phyloP scores from a whole-genome alignment of 2,113 vertebrate species.

The Salvelinus fontinalis region DNA sequence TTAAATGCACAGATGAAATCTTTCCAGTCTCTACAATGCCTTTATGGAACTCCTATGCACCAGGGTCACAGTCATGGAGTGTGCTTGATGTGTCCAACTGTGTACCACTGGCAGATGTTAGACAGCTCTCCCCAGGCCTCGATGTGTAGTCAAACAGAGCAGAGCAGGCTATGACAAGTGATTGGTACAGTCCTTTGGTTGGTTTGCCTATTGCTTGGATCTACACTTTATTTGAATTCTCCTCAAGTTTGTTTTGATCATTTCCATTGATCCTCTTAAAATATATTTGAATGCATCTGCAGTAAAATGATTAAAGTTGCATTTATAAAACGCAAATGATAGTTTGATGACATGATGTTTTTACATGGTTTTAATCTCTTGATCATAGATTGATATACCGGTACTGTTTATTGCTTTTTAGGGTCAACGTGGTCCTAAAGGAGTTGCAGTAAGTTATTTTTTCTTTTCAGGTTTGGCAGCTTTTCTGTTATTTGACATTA shows the following conservation, averaged over 20 bases:
- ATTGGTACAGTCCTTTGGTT: not conserved
- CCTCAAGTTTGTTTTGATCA: too few relatives aligned
- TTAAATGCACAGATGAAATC: conserved; percentile 15
- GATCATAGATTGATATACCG: not conserved
- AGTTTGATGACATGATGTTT: not conserved
- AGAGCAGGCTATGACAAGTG: not conserved
- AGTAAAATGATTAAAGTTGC: not conserved
- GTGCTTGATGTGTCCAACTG: conserved; percentile 26
- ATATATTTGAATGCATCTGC: not conserved
- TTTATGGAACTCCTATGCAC: conserved; percentile 21
- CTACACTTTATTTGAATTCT: too few relatives aligned
- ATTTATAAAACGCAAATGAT: too few relatives aligned
- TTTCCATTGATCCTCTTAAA: too few relatives aligned
- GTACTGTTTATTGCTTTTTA: conserved; percentile 43
- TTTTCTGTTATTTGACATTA: too few relatives aligned
- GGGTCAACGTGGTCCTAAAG: conserved; percentile 75
- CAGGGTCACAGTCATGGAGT: conserved; percentile 24
- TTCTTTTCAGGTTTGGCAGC: not conserved
- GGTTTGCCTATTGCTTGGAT: not conserved
- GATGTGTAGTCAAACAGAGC: conserved; percentile 21
- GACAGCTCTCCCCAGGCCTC: conserved; percentile 21
- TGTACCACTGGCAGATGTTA: conserved; percentile 37
- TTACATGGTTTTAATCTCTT: not conserved
- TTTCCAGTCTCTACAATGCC: conserved; percentile 17
- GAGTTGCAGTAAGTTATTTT: conserved; percentile 68